Evolutionary conservation across 2,888 invertebrate species (phyloP), one percentile per base, ranked within the genome.

Genomic region (Flabesymbios commensalis): DNA sequence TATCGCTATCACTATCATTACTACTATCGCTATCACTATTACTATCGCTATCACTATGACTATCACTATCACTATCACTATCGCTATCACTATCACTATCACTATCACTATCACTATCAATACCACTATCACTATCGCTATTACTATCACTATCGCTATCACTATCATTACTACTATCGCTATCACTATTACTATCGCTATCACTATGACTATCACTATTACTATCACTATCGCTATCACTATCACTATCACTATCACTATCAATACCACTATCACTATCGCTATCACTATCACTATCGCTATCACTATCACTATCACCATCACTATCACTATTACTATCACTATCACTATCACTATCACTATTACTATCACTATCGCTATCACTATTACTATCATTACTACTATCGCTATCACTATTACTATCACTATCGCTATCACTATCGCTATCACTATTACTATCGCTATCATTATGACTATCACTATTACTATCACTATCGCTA

Each of bases 101-200:
- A 49, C 51, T 49, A 49, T 19, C 29, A 39, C 39, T 39, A 39
- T n/a, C 39, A 39, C 39, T 39, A 39, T n/a, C 39, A 39, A 10
- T 39, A 39, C 39, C 39, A 39, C 39, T 39, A 39, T n/a, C 39
- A 39, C 39, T 39, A 39, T n/a, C 39, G n/a, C 39, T 39, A 39
- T n/a, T n/a, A 39, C 39, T 39, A 39, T n/a, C 39, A 39, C 39
- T 39, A 39, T n/a, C 39, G n/a, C 39, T 39, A 39, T n/a, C 39
- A 39, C 39, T 39, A 39, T n/a, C 39, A 39, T n/a, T 39, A 39
- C 39, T n/a, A 39, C 39, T 39, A 39, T n/a, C 39, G n/a, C 39
- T 39, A 39, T n/a, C 39, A 39, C 39, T 39, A 39, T n/a, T n/a
- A 39, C 39, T 39, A 39, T n/a, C 39, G n/a, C 39, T 39, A 39